Percentiles rank a stretch among this genome's conserved stretches.
Evolutionary conservation across 2,113 vertebrate species (phyloP).

Genomic region (Cinclus mexicanus): DNA sequence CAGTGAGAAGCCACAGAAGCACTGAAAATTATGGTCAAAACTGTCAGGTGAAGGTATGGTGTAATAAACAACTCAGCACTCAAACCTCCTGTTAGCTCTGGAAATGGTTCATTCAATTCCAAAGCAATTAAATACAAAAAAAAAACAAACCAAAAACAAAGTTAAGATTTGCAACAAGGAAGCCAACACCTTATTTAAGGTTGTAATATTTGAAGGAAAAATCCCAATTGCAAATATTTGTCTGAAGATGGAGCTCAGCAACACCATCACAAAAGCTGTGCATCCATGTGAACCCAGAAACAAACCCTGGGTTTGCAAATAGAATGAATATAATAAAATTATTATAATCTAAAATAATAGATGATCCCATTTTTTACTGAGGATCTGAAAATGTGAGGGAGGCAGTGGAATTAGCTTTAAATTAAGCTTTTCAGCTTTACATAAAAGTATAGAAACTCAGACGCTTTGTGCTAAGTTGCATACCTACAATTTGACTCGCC

Average conservation of each 20-base stretch:
- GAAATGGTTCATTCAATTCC: not conserved
- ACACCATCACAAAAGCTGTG: not conserved
- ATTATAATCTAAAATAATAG: not conserved
- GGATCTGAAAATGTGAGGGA: not conserved
- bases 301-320: not conserved
- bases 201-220: not conserved
- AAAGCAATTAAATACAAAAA: not conserved
- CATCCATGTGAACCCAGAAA: not conserved
- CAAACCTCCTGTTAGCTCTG: not conserved
- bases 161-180: not conserved
- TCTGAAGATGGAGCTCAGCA: not conserved
- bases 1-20: not conserved
- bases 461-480: not conserved
- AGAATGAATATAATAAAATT: not conserved
- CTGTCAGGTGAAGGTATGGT: not conserved
- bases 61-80: not conserved
- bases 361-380: not conserved
- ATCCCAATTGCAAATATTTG: fast-evolving
- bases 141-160: not conserved
- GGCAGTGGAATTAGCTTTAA: not conserved
- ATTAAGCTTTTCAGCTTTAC: not conserved
- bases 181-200: not conserved
- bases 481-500: not conserved
- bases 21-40: not conserved
- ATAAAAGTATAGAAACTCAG: not conserved